A percentile compares a stretch with the other conserved stretches of the same genome.
Evolutionary conservation across 1,140 invertebrate genomes (phyloP).

Genomic region (Bactericera cockerelli): DNA sequence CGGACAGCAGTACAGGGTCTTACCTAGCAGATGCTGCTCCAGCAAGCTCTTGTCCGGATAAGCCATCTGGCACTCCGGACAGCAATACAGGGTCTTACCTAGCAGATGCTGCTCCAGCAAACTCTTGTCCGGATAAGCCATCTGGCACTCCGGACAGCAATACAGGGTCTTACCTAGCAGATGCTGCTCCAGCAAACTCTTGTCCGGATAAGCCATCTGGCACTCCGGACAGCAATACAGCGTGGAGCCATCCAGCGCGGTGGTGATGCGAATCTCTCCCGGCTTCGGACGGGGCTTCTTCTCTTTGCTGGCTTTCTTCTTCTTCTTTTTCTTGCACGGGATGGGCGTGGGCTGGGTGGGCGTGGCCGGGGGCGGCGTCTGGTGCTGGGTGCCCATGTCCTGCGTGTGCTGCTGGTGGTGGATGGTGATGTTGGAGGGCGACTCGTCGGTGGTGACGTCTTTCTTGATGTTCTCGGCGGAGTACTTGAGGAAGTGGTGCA

Average conservation of each 20-base stretch:
- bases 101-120: too few relatives aligned
- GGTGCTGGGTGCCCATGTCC: slow-evolving; percentile 22
- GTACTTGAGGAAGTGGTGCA: slow-evolving; percentile 73
- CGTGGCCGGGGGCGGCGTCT: slow-evolving; percentile 17
- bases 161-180: slow-evolving; percentile 45
- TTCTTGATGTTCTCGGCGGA: slow-evolving; percentile 60
- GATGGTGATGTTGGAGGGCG: slow-evolving; percentile 22
- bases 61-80: slow-evolving; percentile 72
- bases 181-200: slow-evolving; percentile 64
- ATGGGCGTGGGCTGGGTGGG: slow-evolving; percentile 29
- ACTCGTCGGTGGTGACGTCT: slow-evolving; percentile 30
- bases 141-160: too few relatives aligned
- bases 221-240: slow-evolving; percentile 73
- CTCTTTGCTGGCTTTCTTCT: slow-evolving; percentile 61
- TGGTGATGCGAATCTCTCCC: slow-evolving; percentile 63
- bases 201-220: slow-evolving; percentile 69
- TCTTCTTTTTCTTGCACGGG: slow-evolving; percentile 62
- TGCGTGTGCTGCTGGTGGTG: slow-evolving; percentile 17
- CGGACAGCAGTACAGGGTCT: too few relatives aligned
- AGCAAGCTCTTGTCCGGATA: slow-evolving; percentile 66
- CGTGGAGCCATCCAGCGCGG: slow-evolving; percentile 64
- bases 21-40: slow-evolving; percentile 62
- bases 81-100: slow-evolving; percentile 69
- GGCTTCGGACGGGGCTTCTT: slow-evolving; percentile 65
- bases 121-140: too few relatives aligned